Evolutionary conservation across 2,113 vertebrate species (phyloP), one percentile per base, ranked within the genome.

Genomic region (Callipepla squamata): DNA sequence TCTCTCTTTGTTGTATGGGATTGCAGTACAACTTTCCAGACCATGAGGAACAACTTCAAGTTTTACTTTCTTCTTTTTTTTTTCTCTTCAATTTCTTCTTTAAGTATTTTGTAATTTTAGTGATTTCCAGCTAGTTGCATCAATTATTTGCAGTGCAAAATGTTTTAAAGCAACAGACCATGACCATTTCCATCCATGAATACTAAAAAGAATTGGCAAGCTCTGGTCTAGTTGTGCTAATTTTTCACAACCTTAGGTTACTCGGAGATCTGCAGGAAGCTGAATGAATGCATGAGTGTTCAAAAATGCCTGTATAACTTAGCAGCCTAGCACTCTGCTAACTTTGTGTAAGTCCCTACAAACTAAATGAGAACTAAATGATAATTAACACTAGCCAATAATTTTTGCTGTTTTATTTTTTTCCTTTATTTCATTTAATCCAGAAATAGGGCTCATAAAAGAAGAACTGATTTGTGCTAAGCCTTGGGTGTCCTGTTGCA

Each of bases 21-120:
- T 36, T 65, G 23, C 89, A 32, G 80, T 11, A 53, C 91, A 83
- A 45, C 92, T 92, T 93, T 70, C 94, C 95, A 93, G 91, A 84
- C 89, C 75, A 17, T 44, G 26, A 51, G 51, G 47, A 85, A 92
- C 80, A 59, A 72, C 85, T 87, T 80, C 65, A 40, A 94, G 38
- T 47, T 84, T 44, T 57, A 61, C 62, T 18, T 34, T 68, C 73
- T 53, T 34, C 18, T 26, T 30, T 48, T 28, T 32, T 32, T 5
- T 65, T 62, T 22, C 40, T 40, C 12, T 40, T 40, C 11, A 8
- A 8, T 40, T 40, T 40, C 40, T 40, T 40, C 40, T 40, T 40
- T 40, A 40, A 20, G 21, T 23, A 63, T 90, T 87, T 61, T 22
- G 18, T 45, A 38, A 23, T 59, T 93, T 36, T 21, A 55, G 75